Evolutionary conservation across 64 coral and sea anemone species (phyloP).

Genomic region (Pachyseris speciosa): DNA sequence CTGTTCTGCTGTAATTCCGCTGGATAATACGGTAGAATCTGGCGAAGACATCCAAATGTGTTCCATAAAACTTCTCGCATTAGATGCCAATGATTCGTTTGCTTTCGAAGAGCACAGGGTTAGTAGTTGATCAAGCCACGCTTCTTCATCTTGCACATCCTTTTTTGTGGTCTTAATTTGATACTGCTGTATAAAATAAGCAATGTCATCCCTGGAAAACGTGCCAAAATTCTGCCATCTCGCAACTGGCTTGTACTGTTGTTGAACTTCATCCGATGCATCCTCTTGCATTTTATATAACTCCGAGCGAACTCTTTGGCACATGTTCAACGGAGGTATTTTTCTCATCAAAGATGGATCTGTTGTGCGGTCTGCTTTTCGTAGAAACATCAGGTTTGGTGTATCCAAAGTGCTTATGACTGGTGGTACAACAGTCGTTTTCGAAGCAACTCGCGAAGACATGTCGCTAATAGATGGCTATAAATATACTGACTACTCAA

Average conservation of each 20-base stretch:
- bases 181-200: constrained; percentile 46
- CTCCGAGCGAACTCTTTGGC: constrained; percentile 32
- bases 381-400: constrained; percentile 15
- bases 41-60: constrained; percentile 45
- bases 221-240: constrained; percentile 42
- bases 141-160: constrained; percentile 57
- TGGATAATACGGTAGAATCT: constrained; percentile 11
- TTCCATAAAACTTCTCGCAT: constrained; percentile 17
- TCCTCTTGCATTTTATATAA: constrained; percentile 16
- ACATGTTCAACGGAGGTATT: constrained; percentile 56
- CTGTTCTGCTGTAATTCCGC: constrained; percentile 4
- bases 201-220: constrained; percentile 52
- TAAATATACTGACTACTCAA: constrained; percentile 36
- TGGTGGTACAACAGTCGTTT: constrained; percentile 45
- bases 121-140: constrained; percentile 37
- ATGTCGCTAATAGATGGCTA: background rate
- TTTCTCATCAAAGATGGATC: constrained; percentile 43
- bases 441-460: constrained; percentile 37
- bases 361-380: constrained; percentile 27
- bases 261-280: constrained; percentile 17
- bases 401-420: constrained; percentile 26
- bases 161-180: constrained; percentile 27
- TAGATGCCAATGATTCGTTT: constrained; percentile 1
- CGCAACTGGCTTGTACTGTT: constrained; percentile 35
- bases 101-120: background rate